Evolutionary conservation across 2,888 invertebrate genomes (phyloP).

Genomic region (Hypena proboscidalis): DNA sequence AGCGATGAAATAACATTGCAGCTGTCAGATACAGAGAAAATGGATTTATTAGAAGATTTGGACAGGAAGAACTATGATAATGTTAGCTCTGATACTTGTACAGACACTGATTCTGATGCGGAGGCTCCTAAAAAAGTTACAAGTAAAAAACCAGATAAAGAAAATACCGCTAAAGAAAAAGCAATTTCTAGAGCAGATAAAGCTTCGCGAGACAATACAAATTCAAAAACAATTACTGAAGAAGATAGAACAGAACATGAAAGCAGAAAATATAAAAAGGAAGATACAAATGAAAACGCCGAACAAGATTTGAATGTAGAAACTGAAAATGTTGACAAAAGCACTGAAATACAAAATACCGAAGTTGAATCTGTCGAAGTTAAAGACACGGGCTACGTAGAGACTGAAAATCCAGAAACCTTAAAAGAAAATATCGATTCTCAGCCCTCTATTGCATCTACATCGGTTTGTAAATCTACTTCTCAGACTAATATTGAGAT

Average conservation of each 20-base stretch:
- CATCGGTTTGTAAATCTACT: too few species aligned
- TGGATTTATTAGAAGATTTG: conserved; percentile 77
- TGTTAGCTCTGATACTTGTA: conserved; percentile 52
- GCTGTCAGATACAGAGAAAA: conserved; percentile 78
- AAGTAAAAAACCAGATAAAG: conserved; percentile 3
- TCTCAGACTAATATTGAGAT: conserved; percentile 4
- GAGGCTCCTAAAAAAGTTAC: conserved; percentile 13
- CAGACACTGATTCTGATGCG: conserved; percentile 26
- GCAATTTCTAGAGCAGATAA: too few species aligned
- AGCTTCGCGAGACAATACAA: background rate
- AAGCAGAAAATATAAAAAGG: conserved; percentile 2
- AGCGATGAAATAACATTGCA: conserved; percentile 79
- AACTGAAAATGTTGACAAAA: background rate
- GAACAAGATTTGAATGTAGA: background rate
- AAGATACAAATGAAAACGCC: background rate
- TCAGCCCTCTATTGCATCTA: too few species aligned
- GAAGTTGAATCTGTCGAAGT: background rate
- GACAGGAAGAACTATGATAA: conserved; percentile 66
- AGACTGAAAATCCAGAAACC: background rate
- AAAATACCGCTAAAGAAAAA: too few species aligned
- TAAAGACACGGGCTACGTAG: background rate
- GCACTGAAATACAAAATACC: conserved; percentile 1
- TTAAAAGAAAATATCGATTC: background rate
- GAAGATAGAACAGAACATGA: background rate
- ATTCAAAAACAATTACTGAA: background rate